phyloP scores from a whole-genome alignment of 92 coral and sea anemone genomes.

The Desmophyllum pertusum region DNA sequence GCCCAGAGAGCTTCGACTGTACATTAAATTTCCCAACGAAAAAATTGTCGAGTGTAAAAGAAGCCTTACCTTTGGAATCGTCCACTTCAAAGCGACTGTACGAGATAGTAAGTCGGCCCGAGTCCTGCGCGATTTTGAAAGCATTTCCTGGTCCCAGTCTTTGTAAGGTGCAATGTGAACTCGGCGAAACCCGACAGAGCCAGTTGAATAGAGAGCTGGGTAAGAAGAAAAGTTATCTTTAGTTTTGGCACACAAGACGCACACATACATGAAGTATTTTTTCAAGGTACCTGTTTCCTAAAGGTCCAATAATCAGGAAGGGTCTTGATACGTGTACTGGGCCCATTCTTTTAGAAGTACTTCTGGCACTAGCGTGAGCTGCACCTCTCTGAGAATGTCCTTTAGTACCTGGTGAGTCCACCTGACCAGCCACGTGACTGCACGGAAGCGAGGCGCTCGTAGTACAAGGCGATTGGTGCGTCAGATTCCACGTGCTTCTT shows the following conservation, averaged over 20 bases:
- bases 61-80: slow-evolving; percentile 80
- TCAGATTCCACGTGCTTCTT: slow-evolving; percentile 87
- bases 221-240: not conserved
- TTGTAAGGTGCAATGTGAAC: slow-evolving; percentile 91
- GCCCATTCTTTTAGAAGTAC: slow-evolving; percentile 97
- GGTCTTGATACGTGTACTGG: slow-evolving; percentile 93
- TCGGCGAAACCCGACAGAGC: slow-evolving; percentile 96
- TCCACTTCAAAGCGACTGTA: slow-evolving; percentile 97
- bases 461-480: slow-evolving; percentile 93
- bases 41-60: not conserved
- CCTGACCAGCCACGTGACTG: slow-evolving; percentile 99
- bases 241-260: not conserved
- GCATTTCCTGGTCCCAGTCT: slow-evolving; percentile 98
- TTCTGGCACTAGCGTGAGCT: slow-evolving; percentile 94
- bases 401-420: slow-evolving; percentile 98
- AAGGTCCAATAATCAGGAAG: slow-evolving; percentile 99
- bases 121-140: slow-evolving; percentile 94
- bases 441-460: slow-evolving; percentile 97
- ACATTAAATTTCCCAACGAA: not conserved
- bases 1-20: no score
- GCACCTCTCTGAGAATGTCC: slow-evolving; percentile 99
- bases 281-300: slow-evolving; percentile 88
- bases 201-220: slow-evolving; percentile 87
- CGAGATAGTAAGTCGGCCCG: slow-evolving; percentile 92
- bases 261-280: not conserved